phyloP scores from a whole-genome alignment of 2,797 vertebrate genomes.

The Spinibarbus caldwelli region DNA sequence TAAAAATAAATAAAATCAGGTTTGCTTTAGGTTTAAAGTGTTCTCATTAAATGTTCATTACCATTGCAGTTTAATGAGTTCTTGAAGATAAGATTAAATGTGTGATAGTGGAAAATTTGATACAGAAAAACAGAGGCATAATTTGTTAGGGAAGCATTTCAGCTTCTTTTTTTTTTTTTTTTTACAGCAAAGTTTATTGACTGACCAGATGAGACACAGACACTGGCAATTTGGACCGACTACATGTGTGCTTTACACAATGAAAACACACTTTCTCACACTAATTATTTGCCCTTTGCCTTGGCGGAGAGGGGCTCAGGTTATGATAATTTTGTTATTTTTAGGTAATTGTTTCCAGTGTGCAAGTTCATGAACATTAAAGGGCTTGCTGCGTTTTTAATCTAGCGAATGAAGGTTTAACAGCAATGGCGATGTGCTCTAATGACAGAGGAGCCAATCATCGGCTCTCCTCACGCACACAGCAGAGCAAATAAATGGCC shows the following conservation, averaged over 20 bases:
- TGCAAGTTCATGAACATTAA: constrained; percentile 67
- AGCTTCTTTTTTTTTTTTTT: not conserved
- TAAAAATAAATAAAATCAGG: constrained; percentile 63
- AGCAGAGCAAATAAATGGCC: constrained; percentile 62
- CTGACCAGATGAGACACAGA: constrained; percentile 61
- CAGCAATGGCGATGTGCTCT: constrained; percentile 60
- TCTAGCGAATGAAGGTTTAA: constrained; percentile 65
- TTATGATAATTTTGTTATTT: constrained; percentile 72
- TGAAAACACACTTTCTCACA: constrained; percentile 68
- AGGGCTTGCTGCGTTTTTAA: constrained; percentile 64
- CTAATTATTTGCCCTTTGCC: constrained; percentile 70
- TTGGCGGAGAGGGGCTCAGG: constrained; percentile 61
- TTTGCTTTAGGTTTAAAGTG: constrained; percentile 57
- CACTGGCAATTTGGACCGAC: constrained; percentile 61
- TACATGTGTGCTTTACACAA: constrained; percentile 61
- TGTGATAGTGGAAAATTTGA: constrained; percentile 52
- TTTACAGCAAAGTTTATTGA: constrained; percentile 58
- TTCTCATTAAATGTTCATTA: constrained; percentile 63
- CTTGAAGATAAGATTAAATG: constrained; percentile 52
- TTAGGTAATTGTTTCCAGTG: constrained; percentile 71
- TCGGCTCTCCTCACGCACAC: constrained; percentile 53
- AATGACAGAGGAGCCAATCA: constrained; percentile 63
- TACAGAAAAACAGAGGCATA: constrained; percentile 39
- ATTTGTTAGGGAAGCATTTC: constrained; percentile 41
- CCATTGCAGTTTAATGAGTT: constrained; percentile 54